Evolutionary conservation across 2,888 invertebrate species (phyloP).

Genomic region (Onchidella celtica): DNA sequence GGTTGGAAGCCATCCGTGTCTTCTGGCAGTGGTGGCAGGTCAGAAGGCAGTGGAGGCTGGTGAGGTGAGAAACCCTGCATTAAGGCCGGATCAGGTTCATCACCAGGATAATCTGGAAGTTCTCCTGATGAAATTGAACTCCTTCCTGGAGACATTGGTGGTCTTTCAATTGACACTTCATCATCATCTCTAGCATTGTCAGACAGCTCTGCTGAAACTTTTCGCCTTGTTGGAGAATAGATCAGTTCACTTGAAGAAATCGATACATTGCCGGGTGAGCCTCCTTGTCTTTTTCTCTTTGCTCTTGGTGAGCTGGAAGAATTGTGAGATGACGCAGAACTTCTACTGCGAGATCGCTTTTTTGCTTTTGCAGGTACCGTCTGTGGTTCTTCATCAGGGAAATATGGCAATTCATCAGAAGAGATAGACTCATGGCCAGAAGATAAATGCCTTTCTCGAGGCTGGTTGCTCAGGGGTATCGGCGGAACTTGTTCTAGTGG

Average conservation of each 20-base stretch:
- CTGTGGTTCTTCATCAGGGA: slow-evolving; percentile 45
- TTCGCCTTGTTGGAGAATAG: slow-evolving; percentile 42
- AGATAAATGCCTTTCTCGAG: slow-evolving; percentile 17
- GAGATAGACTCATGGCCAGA: slow-evolving; percentile 50
- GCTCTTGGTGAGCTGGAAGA: not conserved
- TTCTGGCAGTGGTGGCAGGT: slow-evolving; percentile 35
- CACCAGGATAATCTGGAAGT: slow-evolving; percentile 28
- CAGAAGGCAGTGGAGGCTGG: slow-evolving; percentile 40
- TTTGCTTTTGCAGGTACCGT: not conserved
- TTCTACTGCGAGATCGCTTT: not conserved
- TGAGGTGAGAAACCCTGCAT: slow-evolving; percentile 44
- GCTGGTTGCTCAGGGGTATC: not conserved
- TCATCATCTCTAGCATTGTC: slow-evolving; percentile 20
- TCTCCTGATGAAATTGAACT: slow-evolving; percentile 46
- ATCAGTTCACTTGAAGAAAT: slow-evolving; percentile 51
- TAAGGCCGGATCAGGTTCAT: not conserved
- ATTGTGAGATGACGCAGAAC: not conserved
- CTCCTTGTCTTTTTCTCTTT: slow-evolving; percentile 11
- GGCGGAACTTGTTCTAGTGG: slow-evolving; percentile 2
- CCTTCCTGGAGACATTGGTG: slow-evolving; percentile 43
- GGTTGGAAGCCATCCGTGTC: slow-evolving; percentile 48
- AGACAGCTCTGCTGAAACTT: slow-evolving; percentile 2
- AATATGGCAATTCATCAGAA: slow-evolving; percentile 47
- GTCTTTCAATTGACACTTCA: slow-evolving; percentile 28
- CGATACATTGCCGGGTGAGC: slow-evolving; percentile 27